Evolutionary conservation across 2,113 vertebrate species (phyloP).

Genomic region (Hyperoodon ampullatus): DNA sequence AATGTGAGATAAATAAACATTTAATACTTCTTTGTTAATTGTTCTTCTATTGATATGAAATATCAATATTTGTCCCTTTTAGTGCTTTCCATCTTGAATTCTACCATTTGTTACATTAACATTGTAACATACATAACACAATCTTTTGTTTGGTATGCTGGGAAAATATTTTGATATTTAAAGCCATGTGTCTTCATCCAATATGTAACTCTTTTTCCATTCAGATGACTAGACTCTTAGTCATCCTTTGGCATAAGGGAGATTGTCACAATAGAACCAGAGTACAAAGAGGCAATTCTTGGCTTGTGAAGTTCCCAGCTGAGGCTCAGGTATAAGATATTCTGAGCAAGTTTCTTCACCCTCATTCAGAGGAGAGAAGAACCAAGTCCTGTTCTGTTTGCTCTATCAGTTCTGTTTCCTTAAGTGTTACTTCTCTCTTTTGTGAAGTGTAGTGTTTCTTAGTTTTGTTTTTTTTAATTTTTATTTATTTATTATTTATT

Average conservation of each 20-base stretch:
- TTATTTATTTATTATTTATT: no score
- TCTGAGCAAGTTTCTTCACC: not conserved
- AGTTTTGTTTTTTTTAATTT: no score
- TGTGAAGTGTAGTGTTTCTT: not conserved
- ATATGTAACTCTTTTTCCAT: not conserved
- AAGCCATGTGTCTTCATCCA: not conserved
- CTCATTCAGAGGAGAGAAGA: not conserved
- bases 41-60: constrained; percentile 44
- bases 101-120: constrained; percentile 1
- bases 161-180: constrained; percentile 42
- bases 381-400: not conserved
- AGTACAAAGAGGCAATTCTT: not conserved
- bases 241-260: not conserved
- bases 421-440: not conserved
- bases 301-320: not conserved
- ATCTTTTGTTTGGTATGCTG: constrained; percentile 33
- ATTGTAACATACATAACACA: not conserved
- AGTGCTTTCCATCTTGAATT: not conserved
- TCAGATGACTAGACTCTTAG: not conserved
- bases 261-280: not conserved
- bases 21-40: not conserved
- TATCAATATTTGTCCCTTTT: not conserved
- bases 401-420: not conserved
- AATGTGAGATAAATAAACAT: constrained; percentile 9
- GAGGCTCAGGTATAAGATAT: not conserved